Evolutionary conservation across 2,797 vertebrate species (phyloP).

Genomic region (Sebastes nivosus): DNA sequence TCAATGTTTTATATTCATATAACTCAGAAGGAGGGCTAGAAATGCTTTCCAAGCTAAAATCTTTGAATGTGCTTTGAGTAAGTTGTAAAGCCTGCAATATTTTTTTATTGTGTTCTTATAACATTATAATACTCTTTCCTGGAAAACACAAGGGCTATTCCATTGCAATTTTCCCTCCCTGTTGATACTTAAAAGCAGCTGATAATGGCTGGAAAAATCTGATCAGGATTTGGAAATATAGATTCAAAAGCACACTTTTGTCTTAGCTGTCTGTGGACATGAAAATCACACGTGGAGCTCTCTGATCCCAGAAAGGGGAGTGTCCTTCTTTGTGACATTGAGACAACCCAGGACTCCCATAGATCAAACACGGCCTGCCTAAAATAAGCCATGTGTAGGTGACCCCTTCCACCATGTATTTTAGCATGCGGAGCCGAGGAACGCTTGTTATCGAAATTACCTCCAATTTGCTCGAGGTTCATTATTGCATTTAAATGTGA

Average conservation of each 20-base stretch:
- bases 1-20: constrained; percentile 37
- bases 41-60: constrained; percentile 33
- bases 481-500: constrained; percentile 46
- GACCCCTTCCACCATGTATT: constrained; percentile 62
- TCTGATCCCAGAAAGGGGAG: constrained; percentile 58
- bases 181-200: constrained; percentile 5
- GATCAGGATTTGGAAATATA: constrained; percentile 24
- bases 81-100: constrained; percentile 14
- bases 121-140: constrained; percentile 1
- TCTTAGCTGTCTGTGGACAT: constrained; percentile 31
- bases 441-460: constrained; percentile 57
- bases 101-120: constrained; percentile 21
- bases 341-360: constrained; percentile 76
- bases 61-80: constrained; percentile 8
- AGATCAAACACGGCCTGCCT: constrained; percentile 75
- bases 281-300: constrained; percentile 54
- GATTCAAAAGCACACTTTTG: constrained; percentile 1
- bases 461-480: constrained; percentile 44
- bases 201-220: constrained; percentile 15
- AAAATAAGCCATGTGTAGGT: constrained; percentile 73
- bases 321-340: constrained; percentile 77
- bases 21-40: constrained; percentile 17
- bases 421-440: constrained; percentile 31
- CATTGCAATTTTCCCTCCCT: neutral
- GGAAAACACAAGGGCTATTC: neutral